Conservation (phyloP, 2,888 invertebrate genomes). For the Furcula furcula region DNA sequence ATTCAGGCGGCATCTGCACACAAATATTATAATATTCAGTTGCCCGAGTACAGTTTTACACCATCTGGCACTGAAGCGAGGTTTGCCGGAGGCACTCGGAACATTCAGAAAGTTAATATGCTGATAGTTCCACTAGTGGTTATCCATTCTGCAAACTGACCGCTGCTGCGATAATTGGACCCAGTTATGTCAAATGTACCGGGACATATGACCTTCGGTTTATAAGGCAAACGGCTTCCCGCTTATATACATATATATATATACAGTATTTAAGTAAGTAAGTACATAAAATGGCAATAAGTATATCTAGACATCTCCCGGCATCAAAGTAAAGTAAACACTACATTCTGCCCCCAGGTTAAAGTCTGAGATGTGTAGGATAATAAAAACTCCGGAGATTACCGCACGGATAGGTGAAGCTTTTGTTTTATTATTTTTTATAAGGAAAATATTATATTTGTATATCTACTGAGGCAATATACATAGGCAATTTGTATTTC, state of each 20-base stretch:
- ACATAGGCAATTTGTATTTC: too few species aligned
- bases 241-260: too few species aligned
- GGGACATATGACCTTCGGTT: too few species aligned
- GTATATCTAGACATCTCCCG: background rate
- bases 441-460: too few species aligned
- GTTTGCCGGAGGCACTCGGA: slow-evolving; percentile 3
- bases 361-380: slow-evolving; percentile 27
- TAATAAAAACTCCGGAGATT: slow-evolving; percentile 17
- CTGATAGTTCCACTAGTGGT: slow-evolving; percentile 9
- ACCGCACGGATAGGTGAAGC: slow-evolving; percentile 14
- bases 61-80: slow-evolving; percentile 1
- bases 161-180: too few species aligned
- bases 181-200: too few species aligned
- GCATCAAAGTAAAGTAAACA: slow-evolving; percentile 8
- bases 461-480: too few species aligned
- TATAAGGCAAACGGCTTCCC: too few species aligned
- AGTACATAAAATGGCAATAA: background rate
- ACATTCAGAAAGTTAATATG: slow-evolving; percentile 15
- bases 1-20: background rate
- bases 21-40: slow-evolving; percentile 1
- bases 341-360: slow-evolving; percentile 16
- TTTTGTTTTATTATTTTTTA: background rate
- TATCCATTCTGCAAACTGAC: slow-evolving; percentile 29
- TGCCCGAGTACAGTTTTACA: background rate
- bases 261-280: too few species aligned